phyloP scores from a whole-genome alignment of 2,888 invertebrate genomes.

The Lepidocyrtinus sp. region DNA sequence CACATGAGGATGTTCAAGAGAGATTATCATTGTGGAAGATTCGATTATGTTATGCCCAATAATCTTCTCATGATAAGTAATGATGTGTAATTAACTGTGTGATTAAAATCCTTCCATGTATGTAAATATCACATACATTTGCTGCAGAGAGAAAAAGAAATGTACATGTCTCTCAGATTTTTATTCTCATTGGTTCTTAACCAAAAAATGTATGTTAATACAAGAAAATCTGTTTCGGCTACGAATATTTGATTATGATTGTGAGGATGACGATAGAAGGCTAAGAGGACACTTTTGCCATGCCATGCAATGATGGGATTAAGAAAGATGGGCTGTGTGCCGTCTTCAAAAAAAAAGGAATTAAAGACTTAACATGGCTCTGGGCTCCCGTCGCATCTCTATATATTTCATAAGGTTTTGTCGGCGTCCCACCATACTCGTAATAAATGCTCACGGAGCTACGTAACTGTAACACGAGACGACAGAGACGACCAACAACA shows the following conservation, averaged over 20 bases:
- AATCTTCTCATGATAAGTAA: neutral
- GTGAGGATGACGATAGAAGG: neutral
- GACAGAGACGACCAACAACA: slow-evolving; percentile 34
- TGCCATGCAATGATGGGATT: neutral
- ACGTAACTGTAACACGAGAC: slow-evolving; percentile 5
- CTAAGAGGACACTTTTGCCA: neutral
- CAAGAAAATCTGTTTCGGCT: neutral
- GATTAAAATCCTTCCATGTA: neutral
- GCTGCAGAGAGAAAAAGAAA: neutral
- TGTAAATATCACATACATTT: neutral
- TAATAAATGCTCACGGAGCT: neutral
- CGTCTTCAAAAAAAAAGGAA: neutral
- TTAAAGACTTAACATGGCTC: neutral
- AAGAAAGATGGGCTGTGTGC: neutral
- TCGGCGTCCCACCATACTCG: neutral
- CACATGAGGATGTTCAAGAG: too few relatives aligned
- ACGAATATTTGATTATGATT: neutral
- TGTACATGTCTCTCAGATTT: too few relatives aligned
- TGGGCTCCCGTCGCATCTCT: neutral
- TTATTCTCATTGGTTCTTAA: too few relatives aligned
- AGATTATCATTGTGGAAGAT: too few relatives aligned
- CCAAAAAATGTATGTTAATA: neutral
- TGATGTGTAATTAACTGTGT: neutral
- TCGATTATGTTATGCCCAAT: neutral
- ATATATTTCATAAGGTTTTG: neutral